phyloP scores from a whole-genome alignment of 2,113 vertebrate genomes.

The Dipodomys stephensi region DNA sequence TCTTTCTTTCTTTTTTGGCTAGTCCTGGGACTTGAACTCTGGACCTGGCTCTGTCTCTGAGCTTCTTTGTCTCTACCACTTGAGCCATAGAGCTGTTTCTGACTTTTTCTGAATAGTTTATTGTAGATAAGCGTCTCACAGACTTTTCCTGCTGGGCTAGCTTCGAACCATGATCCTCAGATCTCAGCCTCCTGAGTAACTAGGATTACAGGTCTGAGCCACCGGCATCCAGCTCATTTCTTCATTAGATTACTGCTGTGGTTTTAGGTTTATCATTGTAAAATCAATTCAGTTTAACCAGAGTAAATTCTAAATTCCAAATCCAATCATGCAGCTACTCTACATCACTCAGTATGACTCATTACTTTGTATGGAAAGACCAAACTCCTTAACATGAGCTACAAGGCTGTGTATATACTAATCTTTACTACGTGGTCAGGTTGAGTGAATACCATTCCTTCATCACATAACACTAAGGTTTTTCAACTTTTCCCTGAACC shows the following conservation, averaged over 20 bases:
- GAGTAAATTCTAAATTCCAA: not conserved
- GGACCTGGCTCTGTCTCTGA: too few relatives aligned
- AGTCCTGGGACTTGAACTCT: too few relatives aligned
- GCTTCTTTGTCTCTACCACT: too few relatives aligned
- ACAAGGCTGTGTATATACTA: not conserved
- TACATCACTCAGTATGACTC: not conserved
- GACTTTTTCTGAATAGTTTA: too few relatives aligned
- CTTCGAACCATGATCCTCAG: too few relatives aligned
- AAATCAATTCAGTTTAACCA: not conserved
- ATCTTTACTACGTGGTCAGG: not conserved
- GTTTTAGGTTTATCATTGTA: not conserved
- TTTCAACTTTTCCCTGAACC: not conserved
- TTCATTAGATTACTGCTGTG: not conserved
- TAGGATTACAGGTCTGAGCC: too few relatives aligned
- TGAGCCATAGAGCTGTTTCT: too few relatives aligned
- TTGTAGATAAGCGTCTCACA: too few relatives aligned
- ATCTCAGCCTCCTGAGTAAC: too few relatives aligned
- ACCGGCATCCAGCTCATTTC: not conserved
- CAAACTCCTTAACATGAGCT: not conserved
- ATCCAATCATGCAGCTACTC: not conserved
- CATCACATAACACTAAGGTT: not conserved
- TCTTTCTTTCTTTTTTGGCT: too few relatives aligned
- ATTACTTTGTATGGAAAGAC: not conserved
- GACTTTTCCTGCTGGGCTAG: too few relatives aligned
- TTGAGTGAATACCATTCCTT: not conserved